A percentile compares a stretch with the other conserved stretches of the same genome.
Evolutionary conservation across 2,888 invertebrate genomes (phyloP).

Genomic region (Nomada lathburiana): DNA sequence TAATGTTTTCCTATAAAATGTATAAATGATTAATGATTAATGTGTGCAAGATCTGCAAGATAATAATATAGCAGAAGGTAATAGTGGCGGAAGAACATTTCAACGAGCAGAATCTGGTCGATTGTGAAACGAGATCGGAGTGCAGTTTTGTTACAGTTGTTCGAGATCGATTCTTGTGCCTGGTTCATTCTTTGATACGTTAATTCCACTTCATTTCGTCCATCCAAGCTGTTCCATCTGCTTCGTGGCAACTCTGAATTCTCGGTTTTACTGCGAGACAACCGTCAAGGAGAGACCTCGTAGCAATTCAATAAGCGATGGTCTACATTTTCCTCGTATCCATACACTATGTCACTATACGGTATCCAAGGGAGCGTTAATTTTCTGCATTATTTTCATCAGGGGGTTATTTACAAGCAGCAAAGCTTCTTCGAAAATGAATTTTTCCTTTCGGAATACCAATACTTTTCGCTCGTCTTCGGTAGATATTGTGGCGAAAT

Average conservation of each 20-base stretch:
- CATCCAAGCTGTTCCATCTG: constrained; percentile 22
- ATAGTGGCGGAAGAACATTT: too few relatives aligned
- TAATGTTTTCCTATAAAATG: too few relatives aligned
- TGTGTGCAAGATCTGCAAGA: too few relatives aligned
- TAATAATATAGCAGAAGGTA: too few relatives aligned
- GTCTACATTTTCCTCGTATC: constrained; percentile 36
- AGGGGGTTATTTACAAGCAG: not conserved
- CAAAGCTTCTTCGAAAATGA: constrained; percentile 22
- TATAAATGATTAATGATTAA: too few relatives aligned
- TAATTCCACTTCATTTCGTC: constrained; percentile 38
- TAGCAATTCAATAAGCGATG: constrained; percentile 42
- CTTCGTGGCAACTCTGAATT: constrained; percentile 31
- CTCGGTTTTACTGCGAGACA: constrained; percentile 36
- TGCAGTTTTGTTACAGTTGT: not conserved
- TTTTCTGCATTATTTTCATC: constrained; percentile 35
- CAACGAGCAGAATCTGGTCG: too few relatives aligned
- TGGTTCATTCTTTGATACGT: constrained; percentile 23
- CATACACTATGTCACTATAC: not conserved
- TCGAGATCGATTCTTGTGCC: not conserved
- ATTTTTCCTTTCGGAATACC: constrained; percentile 23
- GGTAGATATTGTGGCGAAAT: not conserved
- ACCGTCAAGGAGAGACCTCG: constrained; percentile 11
- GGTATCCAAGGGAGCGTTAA: constrained; percentile 11
- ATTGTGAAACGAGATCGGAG: too few relatives aligned
- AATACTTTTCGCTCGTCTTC: constrained; percentile 12